These are phyloP conservation scores for Discoglossus pictus DNA, from an alignment of 2,797 vertebrate genomes.

Conservation along the genomic window DNA sequence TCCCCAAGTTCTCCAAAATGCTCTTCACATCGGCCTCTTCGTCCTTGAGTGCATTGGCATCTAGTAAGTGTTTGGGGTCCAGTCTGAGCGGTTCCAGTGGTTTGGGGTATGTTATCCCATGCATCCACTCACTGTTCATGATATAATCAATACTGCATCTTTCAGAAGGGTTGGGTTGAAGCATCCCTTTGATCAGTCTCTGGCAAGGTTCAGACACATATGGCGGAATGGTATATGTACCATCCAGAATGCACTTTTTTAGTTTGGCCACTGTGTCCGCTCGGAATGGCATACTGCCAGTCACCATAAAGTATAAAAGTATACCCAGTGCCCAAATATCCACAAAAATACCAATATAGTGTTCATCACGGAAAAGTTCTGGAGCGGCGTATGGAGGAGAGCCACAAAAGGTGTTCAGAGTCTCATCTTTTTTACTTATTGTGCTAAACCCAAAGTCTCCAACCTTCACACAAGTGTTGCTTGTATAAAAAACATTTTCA, in stretches of 20 bases:
- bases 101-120: conserved; percentile 80
- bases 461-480: conserved; percentile 90
- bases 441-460: conserved; percentile 98
- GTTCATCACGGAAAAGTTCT: conserved; percentile 91
- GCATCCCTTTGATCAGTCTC: conserved; percentile 83
- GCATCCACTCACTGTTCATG: conserved; percentile 90
- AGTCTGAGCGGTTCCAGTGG: conserved; percentile 85
- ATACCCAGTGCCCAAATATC: conserved; percentile 96
- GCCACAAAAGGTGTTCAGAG: conserved; percentile 92
- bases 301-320: conserved; percentile 92
- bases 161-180: conserved; percentile 81
- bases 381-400: conserved; percentile 95
- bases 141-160: conserved; percentile 84
- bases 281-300: conserved; percentile 90
- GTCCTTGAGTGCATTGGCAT: conserved; percentile 72
- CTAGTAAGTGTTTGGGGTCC: conserved; percentile 85
- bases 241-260: conserved; percentile 92
- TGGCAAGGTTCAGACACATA: conserved; percentile 85
- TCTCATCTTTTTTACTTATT: conserved; percentile 84
- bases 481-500: conserved; percentile 93
- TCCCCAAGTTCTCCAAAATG: conserved; percentile 81
- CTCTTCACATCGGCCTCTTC: conserved; percentile 85
- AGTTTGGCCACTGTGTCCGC: conserved; percentile 94
- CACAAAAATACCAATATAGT: conserved; percentile 84
- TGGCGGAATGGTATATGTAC: conserved; percentile 76